Evolutionary conservation across 1,140 invertebrate species (phyloP), one percentile per base, ranked within the genome.

Genomic region (Bombus haemorrhoidalis): DNA sequence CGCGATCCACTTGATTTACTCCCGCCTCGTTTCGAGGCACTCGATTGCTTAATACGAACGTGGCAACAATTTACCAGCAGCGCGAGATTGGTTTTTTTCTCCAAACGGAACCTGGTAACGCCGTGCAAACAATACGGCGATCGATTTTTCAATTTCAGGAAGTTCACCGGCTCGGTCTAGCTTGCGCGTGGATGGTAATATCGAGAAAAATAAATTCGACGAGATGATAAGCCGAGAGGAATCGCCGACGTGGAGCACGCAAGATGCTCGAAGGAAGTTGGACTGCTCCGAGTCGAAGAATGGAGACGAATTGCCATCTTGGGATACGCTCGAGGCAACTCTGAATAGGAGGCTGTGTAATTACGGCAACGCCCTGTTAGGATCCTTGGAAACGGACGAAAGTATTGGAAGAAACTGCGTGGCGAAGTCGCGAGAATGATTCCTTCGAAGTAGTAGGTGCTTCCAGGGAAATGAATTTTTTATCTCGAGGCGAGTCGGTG

Each of bases 151-250:
- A 83, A 86, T 76, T 86, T 62, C 73, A 83, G 85, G 73, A 90
- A 89, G 89, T 41, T 86, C 89, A 13, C 90, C 89, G 18, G 76
- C 89, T 13, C 82, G 92, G 78, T 89, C 87, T 83, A 90, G 92
- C 69, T 90, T 83, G 91, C 25, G 88, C 90, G 87, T 83, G 59
- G 85, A 91, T 72, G 88, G 89, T 69, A 89, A 86, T 68, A 91
- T 91, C 64, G 76, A 66, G 18, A 92, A 89, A 81, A 84, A 87
- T 68, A 92, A 87, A 88, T 91, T 89, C 34, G 83, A 86, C 15
- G 91, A 92, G 73, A 88, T 89, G 88, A 91, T 90, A 86, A 92
- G 91, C 71, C 80, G 91, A 3, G 91, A 92, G 72, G 91, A 93
- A 41, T 92, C 91, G 12, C 91, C 92, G 39, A 92, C 89, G 64